phyloP scores from a whole-genome alignment of 2,797 vertebrate species.

The Argyrosomus regius region DNA sequence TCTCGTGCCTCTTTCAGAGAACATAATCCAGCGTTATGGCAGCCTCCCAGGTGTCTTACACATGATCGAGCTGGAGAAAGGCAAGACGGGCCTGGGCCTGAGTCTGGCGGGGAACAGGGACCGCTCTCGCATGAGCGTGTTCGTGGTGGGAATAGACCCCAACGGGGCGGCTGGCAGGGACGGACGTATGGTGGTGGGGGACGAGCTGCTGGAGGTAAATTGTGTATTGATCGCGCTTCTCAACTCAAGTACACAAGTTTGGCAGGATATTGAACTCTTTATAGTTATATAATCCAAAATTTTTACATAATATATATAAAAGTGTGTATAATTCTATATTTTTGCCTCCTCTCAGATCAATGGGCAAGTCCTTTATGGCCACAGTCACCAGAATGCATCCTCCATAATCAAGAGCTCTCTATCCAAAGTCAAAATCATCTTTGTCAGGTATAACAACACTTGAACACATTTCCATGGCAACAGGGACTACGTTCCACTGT shows the following conservation, averaged over 20 bases:
- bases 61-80: slow-evolving; percentile 96
- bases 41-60: slow-evolving; percentile 90
- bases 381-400: slow-evolving; percentile 97
- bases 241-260: not conserved
- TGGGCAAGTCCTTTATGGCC: slow-evolving; percentile 94
- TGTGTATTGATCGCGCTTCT: not conserved
- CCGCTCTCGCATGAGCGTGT: slow-evolving; percentile 96
- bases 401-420: slow-evolving; percentile 96
- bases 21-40: slow-evolving; percentile 90
- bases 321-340: not conserved
- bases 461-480: slow-evolving; percentile 5
- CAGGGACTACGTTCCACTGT: not conserved
- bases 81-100: slow-evolving; percentile 93
- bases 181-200: slow-evolving; percentile 91
- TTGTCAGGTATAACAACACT: slow-evolving; percentile 88
- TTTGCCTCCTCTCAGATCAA: slow-evolving; percentile 88
- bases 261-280: not conserved
- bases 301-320: not conserved
- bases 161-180: slow-evolving; percentile 93
- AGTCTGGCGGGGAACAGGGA: slow-evolving; percentile 98
- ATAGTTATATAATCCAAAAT: not conserved
- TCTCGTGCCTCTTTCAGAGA: slow-evolving; percentile 83
- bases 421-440: slow-evolving; percentile 96
- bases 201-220: slow-evolving; percentile 96
- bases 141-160: slow-evolving; percentile 96